Evolutionary conservation across 2,113 vertebrate genomes (phyloP).

Genomic region (Erpornis zantholeuca): DNA sequence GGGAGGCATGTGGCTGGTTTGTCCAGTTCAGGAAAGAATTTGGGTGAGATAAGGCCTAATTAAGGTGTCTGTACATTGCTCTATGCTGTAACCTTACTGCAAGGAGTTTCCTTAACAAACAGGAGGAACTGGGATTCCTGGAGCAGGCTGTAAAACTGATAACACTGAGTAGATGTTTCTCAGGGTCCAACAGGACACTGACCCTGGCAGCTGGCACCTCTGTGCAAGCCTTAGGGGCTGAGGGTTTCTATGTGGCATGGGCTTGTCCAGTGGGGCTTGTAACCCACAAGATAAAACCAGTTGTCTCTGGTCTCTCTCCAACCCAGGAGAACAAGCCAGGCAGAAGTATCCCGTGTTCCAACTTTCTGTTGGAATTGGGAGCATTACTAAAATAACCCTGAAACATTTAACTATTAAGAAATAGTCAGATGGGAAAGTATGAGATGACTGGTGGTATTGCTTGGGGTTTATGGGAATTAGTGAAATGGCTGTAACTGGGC

Average conservation of each 20-base stretch:
- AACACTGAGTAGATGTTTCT: background rate
- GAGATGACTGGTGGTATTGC: background rate
- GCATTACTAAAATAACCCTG: background rate
- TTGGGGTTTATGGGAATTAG: background rate
- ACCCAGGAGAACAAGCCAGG: background rate
- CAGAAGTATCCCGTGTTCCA: background rate
- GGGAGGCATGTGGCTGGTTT: background rate
- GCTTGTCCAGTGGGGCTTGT: background rate
- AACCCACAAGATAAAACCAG: background rate
- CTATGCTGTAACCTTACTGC: background rate
- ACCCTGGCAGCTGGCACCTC: background rate
- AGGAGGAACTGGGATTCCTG: background rate
- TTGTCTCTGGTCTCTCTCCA: background rate
- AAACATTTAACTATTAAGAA: background rate
- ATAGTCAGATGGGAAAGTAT: background rate
- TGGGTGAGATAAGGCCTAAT: slow-evolving; percentile 19
- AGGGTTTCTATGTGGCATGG: background rate
- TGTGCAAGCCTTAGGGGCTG: background rate
- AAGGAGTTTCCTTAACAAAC: background rate
- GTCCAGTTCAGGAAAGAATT: slow-evolving; percentile 26
- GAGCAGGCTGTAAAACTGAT: background rate
- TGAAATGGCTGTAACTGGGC: background rate
- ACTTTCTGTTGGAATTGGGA: background rate
- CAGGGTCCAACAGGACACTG: background rate
- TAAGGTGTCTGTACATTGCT: slow-evolving; percentile 4